Evolutionary conservation across 1,140 invertebrate genomes (phyloP).

Genomic region (Drosophila hydei): DNA sequence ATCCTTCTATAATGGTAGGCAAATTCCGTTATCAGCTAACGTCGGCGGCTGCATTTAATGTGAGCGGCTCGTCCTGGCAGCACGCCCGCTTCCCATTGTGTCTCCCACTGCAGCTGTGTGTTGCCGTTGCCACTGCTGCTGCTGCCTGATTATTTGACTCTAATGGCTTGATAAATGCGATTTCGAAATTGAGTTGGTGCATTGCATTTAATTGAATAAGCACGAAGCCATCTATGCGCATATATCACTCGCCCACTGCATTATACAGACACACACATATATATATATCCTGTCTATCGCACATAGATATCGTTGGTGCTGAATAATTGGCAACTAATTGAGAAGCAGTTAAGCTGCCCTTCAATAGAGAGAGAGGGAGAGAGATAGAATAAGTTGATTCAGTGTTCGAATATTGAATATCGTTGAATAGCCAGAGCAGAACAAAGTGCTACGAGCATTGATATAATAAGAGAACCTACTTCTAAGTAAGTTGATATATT

Average conservation of each 20-base stretch:
- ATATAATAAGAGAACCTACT: no score
- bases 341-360: conserved; percentile 48
- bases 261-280: conserved; percentile 6
- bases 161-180: conserved; percentile 82
- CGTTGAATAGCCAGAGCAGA: neutral
- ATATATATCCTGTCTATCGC: neutral
- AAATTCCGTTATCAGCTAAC: conserved; percentile 79
- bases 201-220: conserved; percentile 77
- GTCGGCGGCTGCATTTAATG: conserved; percentile 69
- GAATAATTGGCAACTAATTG: conserved; percentile 74
- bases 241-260: conserved; percentile 22
- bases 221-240: conserved; percentile 52
- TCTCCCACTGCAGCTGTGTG: neutral
- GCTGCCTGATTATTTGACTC: conserved; percentile 72
- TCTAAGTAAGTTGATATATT: no score
- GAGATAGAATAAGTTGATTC: neutral
- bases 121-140: conserved; percentile 23
- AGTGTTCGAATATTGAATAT: neutral
- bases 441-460: no score
- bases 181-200: conserved; percentile 74
- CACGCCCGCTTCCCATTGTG: conserved; percentile 14
- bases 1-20: conserved; percentile 79
- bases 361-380: neutral
- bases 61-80: conserved; percentile 41
- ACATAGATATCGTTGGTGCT: neutral